Evolutionary conservation across 2,888 invertebrate species (phyloP).

Genomic region (Drosophila sordidapex): DNA sequence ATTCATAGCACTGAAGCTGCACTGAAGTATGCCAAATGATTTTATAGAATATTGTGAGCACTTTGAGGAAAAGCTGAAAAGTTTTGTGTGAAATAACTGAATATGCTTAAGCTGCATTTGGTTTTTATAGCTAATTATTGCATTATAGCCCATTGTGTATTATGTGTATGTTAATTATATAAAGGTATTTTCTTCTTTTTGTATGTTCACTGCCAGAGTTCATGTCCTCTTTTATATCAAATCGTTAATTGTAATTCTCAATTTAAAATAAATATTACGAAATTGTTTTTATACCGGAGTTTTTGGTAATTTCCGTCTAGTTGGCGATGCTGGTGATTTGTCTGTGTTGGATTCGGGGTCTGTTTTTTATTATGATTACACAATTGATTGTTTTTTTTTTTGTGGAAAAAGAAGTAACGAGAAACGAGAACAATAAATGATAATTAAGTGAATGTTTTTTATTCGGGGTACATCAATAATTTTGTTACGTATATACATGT

Average conservation of each 20-base stretch:
- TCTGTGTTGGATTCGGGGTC: slow-evolving; percentile 91
- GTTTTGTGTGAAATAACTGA: slow-evolving; percentile 61
- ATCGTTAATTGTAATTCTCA: slow-evolving; percentile 51
- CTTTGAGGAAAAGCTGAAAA: slow-evolving; percentile 70
- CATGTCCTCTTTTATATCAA: slow-evolving; percentile 44
- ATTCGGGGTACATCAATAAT: slow-evolving; percentile 41
- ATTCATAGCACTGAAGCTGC: slow-evolving; percentile 62
- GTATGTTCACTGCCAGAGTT: slow-evolving; percentile 44
- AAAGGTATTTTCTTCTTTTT: slow-evolving; percentile 19
- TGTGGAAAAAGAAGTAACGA: slow-evolving; percentile 64
- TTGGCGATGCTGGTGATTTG: slow-evolving; percentile 95
- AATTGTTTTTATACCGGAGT: slow-evolving; percentile 95
- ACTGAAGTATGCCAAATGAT: slow-evolving; percentile 55
- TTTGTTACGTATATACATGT: slow-evolving; percentile 13
- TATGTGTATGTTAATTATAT: slow-evolving; percentile 30
- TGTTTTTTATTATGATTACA: slow-evolving; percentile 85
- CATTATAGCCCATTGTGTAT: slow-evolving; percentile 57
- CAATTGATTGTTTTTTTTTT: slow-evolving; percentile 24
- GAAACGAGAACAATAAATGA: slow-evolving; percentile 76
- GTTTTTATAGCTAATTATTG: slow-evolving; percentile 63
- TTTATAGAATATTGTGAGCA: slow-evolving; percentile 53
- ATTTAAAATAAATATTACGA: slow-evolving; percentile 67
- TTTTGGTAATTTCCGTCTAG: slow-evolving; percentile 97
- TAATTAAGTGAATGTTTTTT: slow-evolving; percentile 62
- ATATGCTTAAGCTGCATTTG: slow-evolving; percentile 73